Conservation (phyloP, 2,797 vertebrate species). For the Epinephelus coioides region DNA sequence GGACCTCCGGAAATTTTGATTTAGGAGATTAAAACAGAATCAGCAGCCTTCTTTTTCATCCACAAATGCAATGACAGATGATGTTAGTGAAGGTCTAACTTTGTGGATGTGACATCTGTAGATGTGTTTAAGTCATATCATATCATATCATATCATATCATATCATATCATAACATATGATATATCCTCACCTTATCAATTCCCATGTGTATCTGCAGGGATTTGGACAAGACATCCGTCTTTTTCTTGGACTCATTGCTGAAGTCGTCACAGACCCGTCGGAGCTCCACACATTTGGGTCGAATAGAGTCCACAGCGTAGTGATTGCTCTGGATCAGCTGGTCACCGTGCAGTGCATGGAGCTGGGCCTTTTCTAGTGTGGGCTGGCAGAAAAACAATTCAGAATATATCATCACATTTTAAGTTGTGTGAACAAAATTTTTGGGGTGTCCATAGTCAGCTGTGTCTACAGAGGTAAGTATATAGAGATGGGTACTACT, state of each 20-base stretch:
- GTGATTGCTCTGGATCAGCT: conserved; percentile 95
- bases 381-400: conserved; percentile 77
- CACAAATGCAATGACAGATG: too few relatives aligned
- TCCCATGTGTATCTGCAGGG: conserved; percentile 90
- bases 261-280: conserved; percentile 93
- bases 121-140: background rate
- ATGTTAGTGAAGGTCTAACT: too few relatives aligned
- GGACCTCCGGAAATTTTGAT: too few relatives aligned
- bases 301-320: conserved; percentile 94
- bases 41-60: too few relatives aligned
- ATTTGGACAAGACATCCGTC: conserved; percentile 90
- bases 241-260: conserved; percentile 94
- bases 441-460: background rate
- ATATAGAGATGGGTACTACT: background rate
- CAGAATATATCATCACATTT: background rate
- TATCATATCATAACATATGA: too few relatives aligned
- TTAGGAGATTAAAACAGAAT: too few relatives aligned
- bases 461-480: background rate
- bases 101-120: background rate
- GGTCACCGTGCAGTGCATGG: conserved; percentile 92
- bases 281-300: conserved; percentile 94
- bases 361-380: conserved; percentile 92
- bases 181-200: conserved; percentile 89
- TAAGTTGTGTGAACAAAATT: background rate
- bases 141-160: background rate